Percentiles rank a stretch among this genome's conserved stretches.
phyloP scores from a whole-genome alignment of 2,888 invertebrate species.

The Hirudinaria manillensis region DNA sequence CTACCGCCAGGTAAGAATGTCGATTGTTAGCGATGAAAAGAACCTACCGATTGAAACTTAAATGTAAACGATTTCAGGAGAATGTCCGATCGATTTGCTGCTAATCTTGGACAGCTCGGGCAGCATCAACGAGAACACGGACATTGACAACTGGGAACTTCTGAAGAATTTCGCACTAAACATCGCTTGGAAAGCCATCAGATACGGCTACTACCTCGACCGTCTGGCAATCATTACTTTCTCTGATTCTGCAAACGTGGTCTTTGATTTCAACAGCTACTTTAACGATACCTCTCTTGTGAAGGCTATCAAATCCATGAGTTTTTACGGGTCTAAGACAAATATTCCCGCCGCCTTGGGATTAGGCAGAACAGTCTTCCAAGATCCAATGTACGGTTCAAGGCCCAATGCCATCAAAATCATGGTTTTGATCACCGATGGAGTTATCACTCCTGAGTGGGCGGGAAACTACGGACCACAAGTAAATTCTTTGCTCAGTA shows the following conservation, averaged over 20 bases:
- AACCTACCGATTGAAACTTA: background rate
- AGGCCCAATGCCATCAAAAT: slow-evolving; percentile 11
- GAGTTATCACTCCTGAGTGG: slow-evolving; percentile 18
- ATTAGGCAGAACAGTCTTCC: background rate
- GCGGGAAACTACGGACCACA: background rate
- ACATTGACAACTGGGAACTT: slow-evolving; percentile 33
- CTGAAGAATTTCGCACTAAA: slow-evolving; percentile 16
- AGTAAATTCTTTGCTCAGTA: slow-evolving; percentile 1
- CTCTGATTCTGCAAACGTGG: slow-evolving; percentile 23
- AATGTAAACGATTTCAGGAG: slow-evolving; percentile 6
- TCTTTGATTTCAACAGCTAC: slow-evolving; percentile 20
- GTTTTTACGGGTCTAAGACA: slow-evolving; percentile 25
- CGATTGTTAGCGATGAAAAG: background rate
- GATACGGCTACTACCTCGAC: slow-evolving; percentile 30
- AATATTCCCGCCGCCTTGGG: slow-evolving; percentile 25
- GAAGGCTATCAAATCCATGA: slow-evolving; percentile 22
- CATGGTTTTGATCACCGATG: slow-evolving; percentile 30
- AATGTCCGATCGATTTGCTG: slow-evolving; percentile 18
- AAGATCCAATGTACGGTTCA: slow-evolving; percentile 16
- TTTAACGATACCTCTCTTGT: background rate
- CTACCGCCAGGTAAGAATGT: slow-evolving; percentile 17
- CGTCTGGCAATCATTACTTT: slow-evolving; percentile 32
- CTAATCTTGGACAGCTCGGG: slow-evolving; percentile 34
- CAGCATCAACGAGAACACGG: slow-evolving; percentile 30
- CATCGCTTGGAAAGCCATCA: slow-evolving; percentile 15